phyloP scores from a whole-genome alignment of 1,140 invertebrate genomes.

The Eueides isabella region DNA sequence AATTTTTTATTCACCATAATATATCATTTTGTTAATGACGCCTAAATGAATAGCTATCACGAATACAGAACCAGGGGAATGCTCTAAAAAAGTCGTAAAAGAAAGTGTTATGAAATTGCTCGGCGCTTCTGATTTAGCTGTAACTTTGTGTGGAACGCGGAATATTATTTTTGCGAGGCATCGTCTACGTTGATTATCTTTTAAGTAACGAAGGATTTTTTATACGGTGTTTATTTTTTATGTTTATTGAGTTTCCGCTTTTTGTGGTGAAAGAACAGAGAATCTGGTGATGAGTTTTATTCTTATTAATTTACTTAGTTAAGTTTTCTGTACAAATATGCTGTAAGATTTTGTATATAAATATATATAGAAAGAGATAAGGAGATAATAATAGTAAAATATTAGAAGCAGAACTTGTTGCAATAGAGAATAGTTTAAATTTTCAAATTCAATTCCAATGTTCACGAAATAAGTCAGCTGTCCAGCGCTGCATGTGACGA shows the following conservation, averaged over 20 bases:
- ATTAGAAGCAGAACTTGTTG: no score
- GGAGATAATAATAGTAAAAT: not conserved
- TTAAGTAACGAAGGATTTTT: constrained; percentile 11
- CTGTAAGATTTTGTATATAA: no score
- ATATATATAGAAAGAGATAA: not conserved
- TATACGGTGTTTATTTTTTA: constrained; percentile 1
- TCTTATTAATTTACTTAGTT: not conserved
- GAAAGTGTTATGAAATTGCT: constrained; percentile 45
- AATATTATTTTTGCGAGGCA: constrained; percentile 15
- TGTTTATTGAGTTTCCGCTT: not conserved
- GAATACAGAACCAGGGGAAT: constrained; percentile 43
- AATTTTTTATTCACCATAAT: constrained; percentile 71
- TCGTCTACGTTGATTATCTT: constrained; percentile 16
- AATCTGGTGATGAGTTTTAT: not conserved
- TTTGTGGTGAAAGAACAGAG: not conserved
- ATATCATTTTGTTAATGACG: constrained; percentile 79
- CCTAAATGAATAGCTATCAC: constrained; percentile 71
- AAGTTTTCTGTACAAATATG: no score
- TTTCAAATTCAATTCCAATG: constrained; percentile 28
- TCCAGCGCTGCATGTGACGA: constrained; percentile 48
- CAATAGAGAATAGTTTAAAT: constrained; percentile 16
- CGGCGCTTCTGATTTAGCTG: constrained; percentile 29
- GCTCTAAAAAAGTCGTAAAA: constrained; percentile 45
- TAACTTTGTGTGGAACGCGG: constrained; percentile 5
- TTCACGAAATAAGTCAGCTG: constrained; percentile 52